Base-by-base conservation (phyloP, 2,113 vertebrate genomes). In the Nycticryphes semicollaris region DNA sequence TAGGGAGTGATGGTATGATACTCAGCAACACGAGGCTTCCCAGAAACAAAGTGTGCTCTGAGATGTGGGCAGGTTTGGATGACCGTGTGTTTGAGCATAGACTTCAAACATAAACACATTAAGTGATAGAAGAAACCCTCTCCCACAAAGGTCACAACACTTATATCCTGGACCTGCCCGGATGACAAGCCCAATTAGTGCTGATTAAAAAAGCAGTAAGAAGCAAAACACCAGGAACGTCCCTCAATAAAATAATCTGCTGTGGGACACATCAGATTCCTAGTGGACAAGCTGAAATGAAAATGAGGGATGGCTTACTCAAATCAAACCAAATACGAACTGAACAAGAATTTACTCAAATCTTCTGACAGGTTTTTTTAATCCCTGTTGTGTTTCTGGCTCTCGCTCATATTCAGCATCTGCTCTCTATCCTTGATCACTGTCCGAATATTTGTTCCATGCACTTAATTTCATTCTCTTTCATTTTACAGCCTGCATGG, bases 381-480 rank as follows among this genome's bases (percentile, higher is more conserved):
- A 96, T 68, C 82, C 96, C 91, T 89, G 64, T 91, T 84, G 91
- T 87, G 87, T 85, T 93, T 77, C 86, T 94, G 85, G 81, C 95
- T 95, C 74, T 77, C 74, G 63, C 53, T 93, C 70, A 60, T 22
- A 54, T 27, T 90, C 87, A 94, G 88, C 83, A 77, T 81, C 93
- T 92, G 82, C 94, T 87, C 93, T 95, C 84, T 94, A 51, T 95
- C 94, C 94, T 89, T 96, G 94, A 95, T 91, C 96, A 94, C 92
- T 94, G 93, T 72, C 81, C 0, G 84, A 96, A 63, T 91, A 96
- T 95, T 96, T 94, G 93, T 93, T 97, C 77, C 54, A 59, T 89
- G 50, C 96, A 96, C 95, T 93, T 97, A 95, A 95, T 94, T 96
- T 95, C 57, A 89, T 95, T 94, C 74, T 85, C 81, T 89, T 95